A percentile compares a stretch with the other conserved stretches of the same genome.
Conservation (phyloP, 2,113 vertebrate genomes). For the Edolisoma coerulescens region DNA sequence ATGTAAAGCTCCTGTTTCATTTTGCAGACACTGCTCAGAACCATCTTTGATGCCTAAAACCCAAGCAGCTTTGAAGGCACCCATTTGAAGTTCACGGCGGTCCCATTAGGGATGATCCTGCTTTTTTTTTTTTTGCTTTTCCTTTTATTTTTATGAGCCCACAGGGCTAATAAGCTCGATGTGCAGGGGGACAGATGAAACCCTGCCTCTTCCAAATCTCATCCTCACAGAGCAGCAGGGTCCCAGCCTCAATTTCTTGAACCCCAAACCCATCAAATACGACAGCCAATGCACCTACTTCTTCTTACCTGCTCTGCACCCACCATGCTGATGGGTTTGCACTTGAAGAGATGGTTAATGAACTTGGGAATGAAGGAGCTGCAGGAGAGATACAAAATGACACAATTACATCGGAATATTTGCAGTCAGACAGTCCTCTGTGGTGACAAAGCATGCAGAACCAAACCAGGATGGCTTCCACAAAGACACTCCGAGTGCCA, state of each 20-base stretch:
- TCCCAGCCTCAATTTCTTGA: neutral
- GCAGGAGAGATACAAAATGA: neutral
- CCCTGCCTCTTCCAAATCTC: neutral
- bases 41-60: conserved; percentile 12
- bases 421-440: neutral
- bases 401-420: neutral
- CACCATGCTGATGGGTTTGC: conserved; percentile 99
- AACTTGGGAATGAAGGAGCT: conserved; percentile 99
- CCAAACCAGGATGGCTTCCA: neutral
- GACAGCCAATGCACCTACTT: neutral
- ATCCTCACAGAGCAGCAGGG: neutral
- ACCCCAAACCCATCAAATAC: neutral
- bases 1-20: neutral
- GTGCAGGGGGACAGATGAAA: neutral
- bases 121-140: neutral
- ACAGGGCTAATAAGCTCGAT: neutral
- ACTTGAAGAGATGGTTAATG: conserved; percentile 98
- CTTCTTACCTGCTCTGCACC: conserved; percentile 92
- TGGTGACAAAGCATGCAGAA: neutral
- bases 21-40: conserved; percentile 26
- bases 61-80: neutral
- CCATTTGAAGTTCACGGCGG: neutral
- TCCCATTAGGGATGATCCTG: neutral
- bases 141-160: neutral
- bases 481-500: neutral